Percentiles rank a stretch among this genome's conserved stretches.
Conservation (phyloP, 2,113 vertebrate genomes). For the Macheiramphus alcinus region DNA sequence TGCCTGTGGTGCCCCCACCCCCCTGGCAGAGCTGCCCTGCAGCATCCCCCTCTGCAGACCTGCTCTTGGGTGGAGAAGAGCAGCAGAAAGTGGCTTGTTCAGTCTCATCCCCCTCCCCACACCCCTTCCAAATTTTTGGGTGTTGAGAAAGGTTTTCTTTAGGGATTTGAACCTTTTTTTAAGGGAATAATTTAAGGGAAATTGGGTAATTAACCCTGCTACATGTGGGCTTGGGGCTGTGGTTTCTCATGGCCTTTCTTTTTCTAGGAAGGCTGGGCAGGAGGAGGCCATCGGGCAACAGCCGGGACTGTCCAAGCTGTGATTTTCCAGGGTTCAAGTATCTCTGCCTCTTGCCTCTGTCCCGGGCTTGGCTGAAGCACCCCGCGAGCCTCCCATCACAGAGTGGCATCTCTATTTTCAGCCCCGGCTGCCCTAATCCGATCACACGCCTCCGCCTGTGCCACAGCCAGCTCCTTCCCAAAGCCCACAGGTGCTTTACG, state of each 20-base stretch:
- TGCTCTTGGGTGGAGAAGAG: not conserved
- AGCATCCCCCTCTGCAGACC: not conserved
- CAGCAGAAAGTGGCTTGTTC: not conserved
- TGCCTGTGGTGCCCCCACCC: rapidly evolving
- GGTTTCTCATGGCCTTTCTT: not conserved
- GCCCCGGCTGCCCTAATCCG: not conserved
- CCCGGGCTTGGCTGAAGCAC: not conserved
- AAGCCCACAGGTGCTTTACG: not conserved
- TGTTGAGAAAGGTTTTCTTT: not conserved
- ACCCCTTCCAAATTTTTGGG: not conserved
- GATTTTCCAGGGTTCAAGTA: not conserved
- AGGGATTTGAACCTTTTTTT: not conserved
- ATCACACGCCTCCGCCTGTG: not conserved
- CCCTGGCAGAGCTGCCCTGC: not conserved
- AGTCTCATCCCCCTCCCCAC: not conserved
- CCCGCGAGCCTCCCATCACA: rapidly evolving
- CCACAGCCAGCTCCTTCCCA: not conserved
- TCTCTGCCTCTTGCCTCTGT: not conserved
- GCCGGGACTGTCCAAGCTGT: not conserved
- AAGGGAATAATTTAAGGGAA: not conserved
- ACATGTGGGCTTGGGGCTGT: rapidly evolving
- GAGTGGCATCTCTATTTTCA: not conserved
- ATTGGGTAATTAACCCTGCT: not conserved
- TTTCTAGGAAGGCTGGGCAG: not conserved
- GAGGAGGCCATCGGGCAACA: not conserved